phyloP scores from a whole-genome alignment of 2,888 invertebrate species.

The Yponomeuta cagnagella region DNA sequence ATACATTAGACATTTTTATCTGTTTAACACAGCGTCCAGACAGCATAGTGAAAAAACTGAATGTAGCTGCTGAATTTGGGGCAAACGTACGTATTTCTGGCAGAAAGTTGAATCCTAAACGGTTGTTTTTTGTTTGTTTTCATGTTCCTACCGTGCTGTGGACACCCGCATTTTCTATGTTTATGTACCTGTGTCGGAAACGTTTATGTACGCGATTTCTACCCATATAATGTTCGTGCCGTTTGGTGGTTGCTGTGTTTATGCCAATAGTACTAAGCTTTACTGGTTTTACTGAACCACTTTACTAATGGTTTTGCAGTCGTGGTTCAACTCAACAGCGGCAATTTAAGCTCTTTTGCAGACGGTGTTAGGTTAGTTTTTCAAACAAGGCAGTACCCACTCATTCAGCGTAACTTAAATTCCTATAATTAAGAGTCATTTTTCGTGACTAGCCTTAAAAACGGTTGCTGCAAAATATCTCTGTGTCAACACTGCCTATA shows the following conservation, averaged over 20 bases:
- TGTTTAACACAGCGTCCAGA: not conserved
- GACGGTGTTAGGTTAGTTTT: no score
- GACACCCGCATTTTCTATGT: not conserved
- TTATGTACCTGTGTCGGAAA: not conserved
- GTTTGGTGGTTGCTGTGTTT: no score
- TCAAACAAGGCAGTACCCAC: no score
- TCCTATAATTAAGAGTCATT: no score
- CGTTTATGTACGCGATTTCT: not conserved
- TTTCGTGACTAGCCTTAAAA: not conserved
- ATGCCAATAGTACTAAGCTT: no score
- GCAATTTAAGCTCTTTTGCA: no score
- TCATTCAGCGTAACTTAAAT: no score
- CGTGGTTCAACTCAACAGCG: no score
- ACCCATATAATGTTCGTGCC: not conserved
- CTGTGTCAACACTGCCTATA: slow-evolving; percentile 13
- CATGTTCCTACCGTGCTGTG: not conserved
- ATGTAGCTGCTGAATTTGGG: not conserved
- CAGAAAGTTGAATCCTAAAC: not conserved
- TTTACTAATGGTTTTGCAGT: no score
- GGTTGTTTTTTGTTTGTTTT: not conserved
- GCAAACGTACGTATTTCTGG: not conserved
- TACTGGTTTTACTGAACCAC: no score
- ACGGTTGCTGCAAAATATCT: not conserved
- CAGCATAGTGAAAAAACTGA: not conserved
- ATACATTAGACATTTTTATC: no score